Base-by-base conservation (phyloP, 1,140 invertebrate species). In the Hermetia illucens region DNA sequence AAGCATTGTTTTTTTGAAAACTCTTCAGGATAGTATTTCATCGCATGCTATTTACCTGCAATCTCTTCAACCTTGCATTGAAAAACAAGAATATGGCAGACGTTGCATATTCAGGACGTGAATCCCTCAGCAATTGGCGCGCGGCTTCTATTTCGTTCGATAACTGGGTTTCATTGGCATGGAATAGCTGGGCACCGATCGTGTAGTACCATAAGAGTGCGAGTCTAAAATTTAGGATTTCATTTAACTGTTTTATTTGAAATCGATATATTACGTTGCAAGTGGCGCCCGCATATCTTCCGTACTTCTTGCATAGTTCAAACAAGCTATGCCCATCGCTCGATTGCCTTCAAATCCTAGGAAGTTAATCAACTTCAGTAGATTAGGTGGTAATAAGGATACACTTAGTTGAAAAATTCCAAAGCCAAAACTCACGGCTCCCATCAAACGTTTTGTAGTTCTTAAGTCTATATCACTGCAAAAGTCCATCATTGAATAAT, bases 191-290 rank as follows among this genome's bases (percentile, higher is more conserved):
- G 20, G 74, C 61, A 2, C 80, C 69, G 13, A 81, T 75, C 2
- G 77, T 79, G 45, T 81, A 75, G 50, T 79, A 82, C 76, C 78
- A 82, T 17, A 81, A 51, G 21, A 82, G 52, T 0, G 72, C 67
- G 38, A 82, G 62, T 10, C 75, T 77, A 38, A 27, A 27, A 8
- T 35, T 35, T 19, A 35, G 19, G 8, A 35, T 6, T 4, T 35
- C 21, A 35, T 16, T 5, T 6, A 35, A 17, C 17, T 13, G n/a
- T 10, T 13, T 35, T 35, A 16, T 35, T 19, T 16, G 16, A 33
- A 33, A 6, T 10, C 6, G 5, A 33, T 6, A 16, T 64, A 66
- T 63, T 54, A 77, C 67, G 72, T 73, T 5, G 78, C 77, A 22
- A 82, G 55, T 6, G 78, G 77, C 16, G 76, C 75, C 37, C 76